Evolutionary conservation across 2,113 vertebrate genomes (phyloP), one percentile per base, ranked within the genome.

Genomic region (Serilophus lunatus): DNA sequence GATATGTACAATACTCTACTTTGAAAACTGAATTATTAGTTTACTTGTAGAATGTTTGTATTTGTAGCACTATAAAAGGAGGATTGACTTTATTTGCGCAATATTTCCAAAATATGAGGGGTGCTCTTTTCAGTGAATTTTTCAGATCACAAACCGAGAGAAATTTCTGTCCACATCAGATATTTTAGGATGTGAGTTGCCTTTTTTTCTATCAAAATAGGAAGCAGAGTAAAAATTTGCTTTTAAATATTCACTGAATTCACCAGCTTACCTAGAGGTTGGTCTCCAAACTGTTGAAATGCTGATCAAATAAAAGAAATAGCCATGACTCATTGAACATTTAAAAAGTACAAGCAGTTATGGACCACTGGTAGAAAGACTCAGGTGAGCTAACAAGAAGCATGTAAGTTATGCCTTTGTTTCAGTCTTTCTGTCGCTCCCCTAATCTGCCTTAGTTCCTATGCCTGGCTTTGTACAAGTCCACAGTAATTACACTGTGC

Each of bases 281-380:
- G 31, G 6, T 22, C 20, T 75, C n/a, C 7, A 33, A 90, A 69
- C 4, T 16, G n/a, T 4, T 60, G 23, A 65, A 59, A 74, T 42
- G 13, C 22, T n/a, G 15, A 28, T 50, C 18, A 60, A 72, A 66
- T 51, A 12, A 36, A 89, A 88, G 14, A 81, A n/a, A 0, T 3
- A 40, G 3, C 17, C 42, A 42, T 0, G 1, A 35, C 4, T 63
- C 8, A 33, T 10, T 0, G 2, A 74, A 78, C 61, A 82, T 65
- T 74, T 60, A 22, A 38, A 59, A 80, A 31, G 17, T 54, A 36
- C 45, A 70, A 71, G 17, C 24, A 45, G 24, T 68, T 44, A 25
- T 5, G 18, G 28, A 20, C 1, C 24, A 29, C 44, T 68, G 57
- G 7, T 24, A 45, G 35, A 65, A 82, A 78, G 18, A 35, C 18